phyloP scores from a whole-genome alignment of 2,797 vertebrate species.

The Manis pentadactyla region DNA sequence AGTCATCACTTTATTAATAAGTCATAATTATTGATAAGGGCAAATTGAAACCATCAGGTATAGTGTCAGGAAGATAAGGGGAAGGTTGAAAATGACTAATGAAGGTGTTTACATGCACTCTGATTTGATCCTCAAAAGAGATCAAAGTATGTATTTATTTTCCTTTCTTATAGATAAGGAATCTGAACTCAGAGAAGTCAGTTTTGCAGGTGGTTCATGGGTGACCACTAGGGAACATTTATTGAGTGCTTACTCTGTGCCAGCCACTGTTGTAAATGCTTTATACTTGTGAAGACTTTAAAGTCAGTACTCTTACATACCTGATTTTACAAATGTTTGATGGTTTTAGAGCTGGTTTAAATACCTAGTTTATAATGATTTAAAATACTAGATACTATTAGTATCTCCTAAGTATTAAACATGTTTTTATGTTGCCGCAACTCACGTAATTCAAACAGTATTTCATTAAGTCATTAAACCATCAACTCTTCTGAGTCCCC shows the following conservation, averaged over 20 bases:
- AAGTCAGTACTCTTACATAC: not conserved
- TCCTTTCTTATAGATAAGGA: not conserved
- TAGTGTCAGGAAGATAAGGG: not conserved
- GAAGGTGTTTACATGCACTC: not conserved
- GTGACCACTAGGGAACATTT: not conserved
- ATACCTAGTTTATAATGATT: constrained; percentile 20
- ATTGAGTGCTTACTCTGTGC: not conserved
- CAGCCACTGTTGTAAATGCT: not conserved
- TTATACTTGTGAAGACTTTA: not conserved
- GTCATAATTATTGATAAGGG: constrained; percentile 20
- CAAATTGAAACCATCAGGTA: not conserved
- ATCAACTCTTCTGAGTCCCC: not conserved
- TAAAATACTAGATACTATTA: constrained; percentile 34
- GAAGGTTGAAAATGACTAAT: not conserved
- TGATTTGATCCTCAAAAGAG: constrained; percentile 27
- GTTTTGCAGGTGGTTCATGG: not conserved
- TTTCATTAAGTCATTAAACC: not conserved
- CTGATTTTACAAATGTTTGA: constrained; percentile 40
- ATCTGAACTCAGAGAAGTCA: not conserved
- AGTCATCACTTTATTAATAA: constrained; percentile 22
- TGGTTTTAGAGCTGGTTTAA: constrained; percentile 28
- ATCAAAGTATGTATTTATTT: not conserved
- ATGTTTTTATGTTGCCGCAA: not conserved
- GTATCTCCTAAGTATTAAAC: constrained; percentile 1
- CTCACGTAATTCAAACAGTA: not conserved